Base-by-base conservation (phyloP, 2,888 invertebrate species). In the Herminia tarsipennalis region DNA sequence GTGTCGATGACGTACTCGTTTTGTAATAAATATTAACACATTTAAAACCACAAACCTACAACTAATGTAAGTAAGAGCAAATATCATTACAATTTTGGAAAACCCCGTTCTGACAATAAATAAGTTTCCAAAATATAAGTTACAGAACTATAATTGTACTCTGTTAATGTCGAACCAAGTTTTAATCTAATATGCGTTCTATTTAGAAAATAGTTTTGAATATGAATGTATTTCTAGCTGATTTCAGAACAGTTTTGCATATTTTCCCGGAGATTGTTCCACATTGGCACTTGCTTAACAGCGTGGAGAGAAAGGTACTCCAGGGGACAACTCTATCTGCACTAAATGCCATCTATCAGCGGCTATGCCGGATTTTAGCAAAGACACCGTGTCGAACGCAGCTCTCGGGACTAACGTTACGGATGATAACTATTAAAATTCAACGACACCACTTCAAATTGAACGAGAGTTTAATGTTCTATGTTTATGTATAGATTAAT, bases 271-370 rank as follows among this genome's bases (percentile, higher is more conserved):
- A 81, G 77, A 83, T 80, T 73, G 76, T 76, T 75, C 76, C 77
- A 78, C 78, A 83, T 86, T 86, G 88, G 86, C 85, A 81, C 78
- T 78, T 83, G 87, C 81, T 88, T 81, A 88, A 86, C 87, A 76
- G 76, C 61, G 81, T 78, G 83, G 59, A 81, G 79, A 81, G 70
- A 84, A 88, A 80, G 69, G 76, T 81, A 78, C 89, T 86, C 88
- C 47, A 56, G 89, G 88, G 89, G 76, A 76, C 86, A 74, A 86
- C 87, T 88, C 75, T 76, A 83, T 86, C 83, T 84, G 79, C 79
- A 77, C 81, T 83, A 83, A 88, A 83, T 81, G 80, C 77, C 83
- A 87, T 88, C 84, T 85, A 86, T 88, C 88, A 83, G 77, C 61
- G 58, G 62, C 63, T 76, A 77, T 77, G 73, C 76, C 75, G 76